Evolutionary conservation across 1,140 invertebrate genomes (phyloP), one percentile per base, ranked within the genome.

Genomic region (Drosophila ambigua): DNA sequence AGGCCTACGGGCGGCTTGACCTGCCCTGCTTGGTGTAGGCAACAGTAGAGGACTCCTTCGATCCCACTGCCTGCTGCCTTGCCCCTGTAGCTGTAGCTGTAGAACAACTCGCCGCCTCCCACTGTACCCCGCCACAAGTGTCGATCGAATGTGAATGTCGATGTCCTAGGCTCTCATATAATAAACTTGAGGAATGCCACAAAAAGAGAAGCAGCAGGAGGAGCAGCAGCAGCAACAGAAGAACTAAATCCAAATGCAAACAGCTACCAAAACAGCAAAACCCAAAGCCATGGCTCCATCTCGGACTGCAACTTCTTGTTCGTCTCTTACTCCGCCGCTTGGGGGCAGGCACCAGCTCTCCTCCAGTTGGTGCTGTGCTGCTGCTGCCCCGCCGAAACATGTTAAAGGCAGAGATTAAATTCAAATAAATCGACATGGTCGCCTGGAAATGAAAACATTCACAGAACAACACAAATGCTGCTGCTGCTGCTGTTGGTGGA

Each of bases 341-440:
- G 35, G 11, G 11, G 35, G 35, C 35, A 11, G 4, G 41, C 61
- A 59, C 35, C 69, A 69, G 71, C 60, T 74, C 60, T 74, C 67
- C 60, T 74, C 67, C 52, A 80, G 49, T 49, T 72, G 57, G 48
- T 62, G 44, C 59, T 1, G 16, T 35, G 31, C 1, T 20, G 4
- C 23, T 24, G 23, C 9, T 11, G 35, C 35, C 35, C 35, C 35
- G 64, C 73, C 59, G 50, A 72, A 85, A 61, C 73, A 69, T 87
- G 77, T 75, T 85, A 80, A 75, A 79, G 81, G 61, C 69, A 75
- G 72, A 84, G 85, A 89, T 90, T 90, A 90, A 89, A 89, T 84
- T 90, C 85, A 90, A 90, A 90, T 90, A 90, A 89, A 90, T 90
- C 84, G 85, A 90, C 85, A 84, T 81, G 80, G 67, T 82, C 78